These are phyloP conservation scores for Arrhopalites spinosus DNA, from an alignment of 2,888 invertebrate species.

Conservation along the genomic window DNA sequence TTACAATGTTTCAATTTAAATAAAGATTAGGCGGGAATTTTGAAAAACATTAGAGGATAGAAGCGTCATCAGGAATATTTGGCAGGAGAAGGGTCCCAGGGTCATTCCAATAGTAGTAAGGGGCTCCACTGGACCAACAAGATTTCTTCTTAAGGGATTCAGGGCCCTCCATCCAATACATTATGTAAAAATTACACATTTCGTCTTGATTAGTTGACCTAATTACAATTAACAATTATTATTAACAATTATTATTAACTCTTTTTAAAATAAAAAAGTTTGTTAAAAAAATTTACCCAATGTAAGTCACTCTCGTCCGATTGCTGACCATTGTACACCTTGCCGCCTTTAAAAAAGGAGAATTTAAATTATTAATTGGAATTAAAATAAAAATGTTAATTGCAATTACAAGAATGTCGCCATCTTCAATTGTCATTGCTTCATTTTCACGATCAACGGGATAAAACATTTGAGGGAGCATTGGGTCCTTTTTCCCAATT, in stretches of 20 bases:
- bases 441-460: conserved; percentile 66
- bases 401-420: conserved; percentile 70
- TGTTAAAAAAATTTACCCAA: conserved; percentile 69
- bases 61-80: conserved; percentile 77
- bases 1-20: too few relatives aligned
- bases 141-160: conserved; percentile 77
- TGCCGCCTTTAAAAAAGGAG: conserved; percentile 68
- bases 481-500: conserved; percentile 80
- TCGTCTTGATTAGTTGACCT: conserved; percentile 84
- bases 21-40: too few relatives aligned
- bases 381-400: conserved; percentile 22
- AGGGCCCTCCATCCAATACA: conserved; percentile 84
- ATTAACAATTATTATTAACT: background rate
- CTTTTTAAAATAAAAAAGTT: background rate
- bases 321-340: conserved; percentile 89
- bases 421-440: conserved; percentile 66
- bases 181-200: conserved; percentile 95
- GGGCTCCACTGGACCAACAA: conserved; percentile 84
- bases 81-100: conserved; percentile 66
- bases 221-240: background rate
- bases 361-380: background rate
- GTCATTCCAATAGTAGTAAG: conserved; percentile 77
- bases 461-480: conserved; percentile 94
- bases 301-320: conserved; percentile 67
- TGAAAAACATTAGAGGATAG: conserved; percentile 61